Base-by-base conservation (phyloP, 2,888 invertebrate genomes). In the Brachyptera risi region DNA sequence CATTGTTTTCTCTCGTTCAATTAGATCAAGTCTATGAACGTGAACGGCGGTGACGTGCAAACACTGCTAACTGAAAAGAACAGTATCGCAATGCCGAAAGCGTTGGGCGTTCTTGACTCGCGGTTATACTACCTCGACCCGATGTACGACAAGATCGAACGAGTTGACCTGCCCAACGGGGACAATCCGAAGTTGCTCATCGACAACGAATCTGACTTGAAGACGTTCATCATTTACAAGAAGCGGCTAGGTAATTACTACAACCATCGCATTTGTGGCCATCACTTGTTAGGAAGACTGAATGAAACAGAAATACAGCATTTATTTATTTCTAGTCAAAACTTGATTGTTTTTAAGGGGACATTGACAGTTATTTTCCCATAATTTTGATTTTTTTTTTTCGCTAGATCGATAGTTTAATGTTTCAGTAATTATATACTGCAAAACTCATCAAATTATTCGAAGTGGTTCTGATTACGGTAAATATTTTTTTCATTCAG, bases 111-210 rank as follows among this genome's bases (percentile, higher is more conserved):
- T 0, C 81, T 91, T 31, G 90, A 92, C 61, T 88, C 86, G 5
- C 79, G 88, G 21, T 76, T 97, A 0, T 97, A 92, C 72, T 92
- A 92, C 66, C 77, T 96, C 19, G 98, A 98, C 74, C 88, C 93
- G 0, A 79, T 84, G 0, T 95, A 90, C 72, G 97, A 98, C 71
- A 92, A 93, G 72, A 85, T 96, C 57, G 88, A 90, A 44, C 82
- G 90, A 60, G 88, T 93, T 0, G 90, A 93, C 69, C 76, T 95
- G 5, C 89, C 91, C 0, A 83, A 84, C 44, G 92, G 90, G 0
- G 87, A 86, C 59, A 90, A 91, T 70, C 82, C 88, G 7, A 86
- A 86, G 68, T 78, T 80, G 0, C 84, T 94, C 31, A 71, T 91
- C 23, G 91, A 92, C 69, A 94, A 96, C 71, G 94, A 95, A 71